Evolutionary conservation across 2,888 invertebrate genomes (phyloP), one percentile per base, ranked within the genome.

Genomic region (Alitta virens): DNA sequence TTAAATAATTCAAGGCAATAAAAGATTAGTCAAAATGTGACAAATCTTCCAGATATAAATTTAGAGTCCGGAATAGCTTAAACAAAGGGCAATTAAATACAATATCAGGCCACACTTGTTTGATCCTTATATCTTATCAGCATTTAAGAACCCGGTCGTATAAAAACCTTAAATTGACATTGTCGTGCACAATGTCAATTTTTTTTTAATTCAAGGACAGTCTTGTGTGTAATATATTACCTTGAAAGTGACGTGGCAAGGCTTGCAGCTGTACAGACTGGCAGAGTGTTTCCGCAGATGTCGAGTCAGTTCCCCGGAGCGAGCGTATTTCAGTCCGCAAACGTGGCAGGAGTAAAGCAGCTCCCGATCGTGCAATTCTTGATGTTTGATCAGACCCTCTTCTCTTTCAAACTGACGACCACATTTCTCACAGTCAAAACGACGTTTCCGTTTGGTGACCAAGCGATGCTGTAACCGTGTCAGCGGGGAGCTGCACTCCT

Each of bases 201-300:
- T n/a, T n/a, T n/a, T n/a, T n/a, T n/a, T n/a, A n/a, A n/a, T n/a
- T n/a, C n/a, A n/a, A n/a, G n/a, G n/a, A n/a, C n/a, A n/a, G n/a
- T 33, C 33, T 33, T 33, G 7, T 7, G 33, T 33, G 33, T 33
- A 33, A 7, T 33, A n/a, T n/a, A 33, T 5, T 33, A 33, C 33
- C 24, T 63, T 65, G 26, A 67, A 67, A 27, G 54, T 38, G 33
- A 67, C 62, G 9, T 65, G 59, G 52, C 75, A 75, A 40, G 65
- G 62, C 12, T 62, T 57, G 52, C 75, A 75, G 23, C 54, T 65
- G 50, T 69, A 67, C 21, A 63, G 50, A 1, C 58, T 58, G 5
- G 59, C 63, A 1, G 66, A 59, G 46, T 75, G 75, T 1, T 56
- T 62, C 1, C 72, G 63, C 51, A 68, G 55, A 56, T 75, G 75